phyloP scores from a whole-genome alignment of 2,888 invertebrate species.

The Eupithecia dodoneata region DNA sequence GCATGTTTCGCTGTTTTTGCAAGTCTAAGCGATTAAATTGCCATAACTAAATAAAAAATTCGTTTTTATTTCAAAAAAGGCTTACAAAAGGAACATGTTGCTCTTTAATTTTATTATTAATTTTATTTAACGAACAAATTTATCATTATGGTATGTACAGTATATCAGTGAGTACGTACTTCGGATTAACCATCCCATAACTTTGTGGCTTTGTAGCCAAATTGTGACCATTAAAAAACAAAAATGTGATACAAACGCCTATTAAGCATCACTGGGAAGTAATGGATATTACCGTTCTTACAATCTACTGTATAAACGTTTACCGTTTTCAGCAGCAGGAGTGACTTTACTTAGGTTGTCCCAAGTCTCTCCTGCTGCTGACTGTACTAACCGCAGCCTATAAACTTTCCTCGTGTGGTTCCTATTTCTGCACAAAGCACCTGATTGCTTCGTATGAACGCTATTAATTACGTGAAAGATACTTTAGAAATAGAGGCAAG shows the following conservation, averaged over 20 bases:
- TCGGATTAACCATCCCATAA: no score
- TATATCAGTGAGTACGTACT: no score
- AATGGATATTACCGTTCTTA: not conserved
- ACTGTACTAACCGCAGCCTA: constrained; percentile 18
- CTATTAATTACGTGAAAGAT: constrained; percentile 37
- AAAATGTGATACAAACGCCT: not conserved
- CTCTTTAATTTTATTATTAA: no score
- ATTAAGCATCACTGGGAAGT: not conserved
- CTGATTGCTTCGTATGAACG: constrained; percentile 38
- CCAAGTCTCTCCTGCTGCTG: constrained; percentile 2
- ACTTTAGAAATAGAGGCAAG: constrained; percentile 8
- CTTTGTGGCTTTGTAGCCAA: no score
- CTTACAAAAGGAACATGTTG: no score
- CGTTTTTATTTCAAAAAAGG: no score
- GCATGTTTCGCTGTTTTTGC: not conserved
- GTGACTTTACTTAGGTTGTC: not conserved
- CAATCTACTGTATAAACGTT: not conserved
- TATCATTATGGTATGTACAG: no score
- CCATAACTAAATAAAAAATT: not conserved
- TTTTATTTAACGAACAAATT: no score
- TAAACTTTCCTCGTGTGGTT: constrained; percentile 31
- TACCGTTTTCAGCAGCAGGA: not conserved
- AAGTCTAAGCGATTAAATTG: not conserved
- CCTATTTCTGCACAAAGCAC: constrained; percentile 35
- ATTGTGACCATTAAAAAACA: not conserved